Percentiles rank a stretch among this genome's conserved stretches.
phyloP scores from a whole-genome alignment of 2,113 vertebrate species.

The Pelusios castaneus region DNA sequence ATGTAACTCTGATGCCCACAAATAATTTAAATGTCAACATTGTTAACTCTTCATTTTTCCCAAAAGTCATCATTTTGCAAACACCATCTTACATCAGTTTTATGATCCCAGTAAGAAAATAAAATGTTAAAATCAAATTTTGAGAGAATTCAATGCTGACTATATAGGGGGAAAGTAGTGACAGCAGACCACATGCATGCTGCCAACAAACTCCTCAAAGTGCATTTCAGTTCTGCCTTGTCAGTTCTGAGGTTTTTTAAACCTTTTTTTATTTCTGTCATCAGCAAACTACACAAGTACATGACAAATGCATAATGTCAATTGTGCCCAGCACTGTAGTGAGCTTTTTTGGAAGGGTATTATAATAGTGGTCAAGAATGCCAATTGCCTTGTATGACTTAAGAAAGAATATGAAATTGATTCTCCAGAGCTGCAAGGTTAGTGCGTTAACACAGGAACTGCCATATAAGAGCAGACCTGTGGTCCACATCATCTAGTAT shows the following conservation, averaged over 20 bases:
- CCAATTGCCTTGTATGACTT: background rate
- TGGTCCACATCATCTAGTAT: background rate
- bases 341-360: background rate
- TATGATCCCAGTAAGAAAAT: slow-evolving; percentile 29
- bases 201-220: background rate
- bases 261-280: background rate
- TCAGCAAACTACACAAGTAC: background rate
- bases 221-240: background rate
- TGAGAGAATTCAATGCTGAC: background rate
- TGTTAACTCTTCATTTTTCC: background rate
- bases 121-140: background rate
- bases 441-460: background rate
- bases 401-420: background rate
- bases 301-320: background rate
- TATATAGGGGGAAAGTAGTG: background rate
- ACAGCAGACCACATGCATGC: background rate
- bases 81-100: background rate
- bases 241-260: background rate
- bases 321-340: background rate
- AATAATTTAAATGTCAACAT: background rate
- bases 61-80: slow-evolving; percentile 23
- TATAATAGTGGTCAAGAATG: background rate
- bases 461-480: background rate
- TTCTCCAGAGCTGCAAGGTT: background rate
- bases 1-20: background rate